Evolutionary conservation across 2,888 invertebrate genomes (phyloP).

Genomic region (Drosophila cognata): DNA sequence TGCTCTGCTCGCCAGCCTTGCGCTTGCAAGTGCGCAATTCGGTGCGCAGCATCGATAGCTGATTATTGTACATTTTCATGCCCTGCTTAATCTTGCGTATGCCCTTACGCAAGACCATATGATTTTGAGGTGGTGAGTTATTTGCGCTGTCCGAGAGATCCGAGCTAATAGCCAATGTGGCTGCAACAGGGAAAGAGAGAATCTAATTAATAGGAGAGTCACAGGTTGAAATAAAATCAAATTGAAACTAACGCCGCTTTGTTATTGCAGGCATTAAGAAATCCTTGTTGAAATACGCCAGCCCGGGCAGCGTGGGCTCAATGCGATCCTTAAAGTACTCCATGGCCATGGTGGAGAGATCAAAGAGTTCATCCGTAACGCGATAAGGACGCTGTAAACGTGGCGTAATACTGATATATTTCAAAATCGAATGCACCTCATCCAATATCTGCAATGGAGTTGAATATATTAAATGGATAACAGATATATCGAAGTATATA

Average conservation of each 20-base stretch:
- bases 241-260: conserved; percentile 76
- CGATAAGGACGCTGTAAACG: conserved; percentile 95
- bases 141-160: conserved; percentile 81
- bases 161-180: conserved; percentile 81
- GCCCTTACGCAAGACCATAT: conserved; percentile 93
- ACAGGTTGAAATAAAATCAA: not conserved
- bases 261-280: conserved; percentile 87
- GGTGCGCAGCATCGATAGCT: conserved; percentile 91
- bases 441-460: conserved; percentile 90
- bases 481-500: not conserved
- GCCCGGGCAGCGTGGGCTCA: conserved; percentile 94
- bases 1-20: conserved; percentile 93
- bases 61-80: conserved; percentile 95
- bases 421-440: conserved; percentile 94
- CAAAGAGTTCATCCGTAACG: conserved; percentile 97
- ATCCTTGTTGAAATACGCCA: conserved; percentile 94
- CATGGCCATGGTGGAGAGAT: conserved; percentile 98
- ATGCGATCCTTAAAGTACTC: conserved; percentile 98
- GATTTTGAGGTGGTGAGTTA: conserved; percentile 90
- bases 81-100: conserved; percentile 95
- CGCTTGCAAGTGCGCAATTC: conserved; percentile 92
- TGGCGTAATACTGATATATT: conserved; percentile 92
- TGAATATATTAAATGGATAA: not conserved
- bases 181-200: conserved; percentile 71
- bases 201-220: not conserved